Base-by-base conservation (phyloP, 1,140 invertebrate genomes). In the Akabosia matsudoensis region DNA sequence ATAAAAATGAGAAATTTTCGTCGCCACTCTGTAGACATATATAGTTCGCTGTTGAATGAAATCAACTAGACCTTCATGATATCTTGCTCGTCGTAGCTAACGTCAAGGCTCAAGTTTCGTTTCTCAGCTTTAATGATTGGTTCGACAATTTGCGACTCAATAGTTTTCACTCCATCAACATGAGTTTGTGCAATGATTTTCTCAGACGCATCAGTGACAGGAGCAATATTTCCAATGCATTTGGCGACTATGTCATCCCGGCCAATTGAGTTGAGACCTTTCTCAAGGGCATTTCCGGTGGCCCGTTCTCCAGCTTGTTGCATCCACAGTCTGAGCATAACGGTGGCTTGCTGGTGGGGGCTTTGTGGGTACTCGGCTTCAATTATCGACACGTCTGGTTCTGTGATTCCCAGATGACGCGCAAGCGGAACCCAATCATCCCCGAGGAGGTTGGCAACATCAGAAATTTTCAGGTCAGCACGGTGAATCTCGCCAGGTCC, bases 391-490 rank as follows among this genome's bases (percentile, higher is more conserved):
- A 97, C 92, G 82, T 96, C 93, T 24, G 91, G 90, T n/a, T 93
- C 89, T 70, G 91, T 90, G 1, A 98, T 89, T 75, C 93, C 93
- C 37, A 97, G 85, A 83, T 94, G 92, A 70, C 89, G 88, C 0
- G 96, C 96, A 56, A 98, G 85, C 33, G 90, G 89, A 56, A 95
- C 91, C 96, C 96, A 98, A 85, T 98, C 96, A 77, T 92, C 91
- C 45, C 93, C 94, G 16, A 98, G 85, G 14, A 95, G 86, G 86
- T 96, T 95, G 51, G 94, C 95, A 78, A 98, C 93, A 82, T 97
- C 95, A 13, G 93, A 93, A 75, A 98, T 86, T 78, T 94, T 91
- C 75, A 95, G 89, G 79, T 93, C 91, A 31, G 91, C 92, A 81
- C 90, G 86, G 81, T 92, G 90, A 80, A 92, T 91, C 2, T 90